Evolutionary conservation across 2,113 vertebrate genomes (phyloP), one percentile per base, ranked within the genome.

Genomic region (Psettodes erumei): DNA sequence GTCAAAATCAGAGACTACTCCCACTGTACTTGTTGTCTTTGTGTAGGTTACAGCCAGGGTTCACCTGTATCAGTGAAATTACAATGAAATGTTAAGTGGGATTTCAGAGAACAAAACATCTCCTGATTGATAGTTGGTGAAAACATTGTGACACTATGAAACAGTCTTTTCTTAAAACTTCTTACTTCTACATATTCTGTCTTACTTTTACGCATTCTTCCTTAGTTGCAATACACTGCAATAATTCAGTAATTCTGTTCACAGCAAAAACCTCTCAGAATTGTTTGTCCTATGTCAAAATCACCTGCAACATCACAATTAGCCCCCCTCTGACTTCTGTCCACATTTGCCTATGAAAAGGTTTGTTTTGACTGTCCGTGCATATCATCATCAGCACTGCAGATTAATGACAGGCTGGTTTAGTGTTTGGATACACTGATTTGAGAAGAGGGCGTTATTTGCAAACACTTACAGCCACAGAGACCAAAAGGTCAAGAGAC

Each of bases 401-500:
- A 55, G 45, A n/a, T 67, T 77, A 61, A 76, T 61, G 55, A 79
- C 64, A 47, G 35, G 9, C 35, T 59, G 25, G n/a, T 58, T 82
- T 50, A 37, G 32, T 55, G 62, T 78, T 19, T 19, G 67, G 11
- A 64, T 28, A 18, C 82, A 88, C 83, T 67, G 87, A 90, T 86
- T 81, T 45, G 45, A 80, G 48, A 32, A 37, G 54, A 62, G n/a
- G n/a, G 68, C 0, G 32, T 71, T 45, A 51, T 51, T 37, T 71
- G 51, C 32, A 75, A 82, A 75, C 47, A 54, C 55, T 15, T 35
- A 9, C n/a, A 53, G 55, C 79, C 45, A 48, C 59, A 74, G 71
- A 76, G 60, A 75, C n/a, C 47, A 75, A 83, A 86, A 86, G 72
- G 85, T 84, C 74, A 72, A 66, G 71, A 79, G 55, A 60, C 53